Evolutionary conservation across 2,113 vertebrate genomes (phyloP).

Genomic region (Etheostoma cragini): DNA sequence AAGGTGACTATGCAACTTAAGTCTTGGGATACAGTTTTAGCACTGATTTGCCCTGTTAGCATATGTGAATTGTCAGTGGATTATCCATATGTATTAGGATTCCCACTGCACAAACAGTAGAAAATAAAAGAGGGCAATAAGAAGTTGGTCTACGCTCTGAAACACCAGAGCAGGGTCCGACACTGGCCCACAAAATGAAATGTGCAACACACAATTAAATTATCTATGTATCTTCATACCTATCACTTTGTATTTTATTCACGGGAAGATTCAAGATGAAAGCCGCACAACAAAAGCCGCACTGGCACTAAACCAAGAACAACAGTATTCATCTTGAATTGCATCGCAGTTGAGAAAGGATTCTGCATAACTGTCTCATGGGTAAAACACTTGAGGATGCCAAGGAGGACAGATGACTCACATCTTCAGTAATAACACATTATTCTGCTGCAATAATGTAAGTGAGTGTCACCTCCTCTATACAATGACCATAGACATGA

Average conservation of each 20-base stretch:
- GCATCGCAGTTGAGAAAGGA: not conserved
- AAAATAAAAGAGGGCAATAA: not conserved
- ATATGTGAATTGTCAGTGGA: not conserved
- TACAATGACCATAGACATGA: not conserved
- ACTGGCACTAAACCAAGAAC: too few relatives aligned
- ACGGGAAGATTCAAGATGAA: too few relatives aligned
- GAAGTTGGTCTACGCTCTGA: not conserved
- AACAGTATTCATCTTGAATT: too few relatives aligned
- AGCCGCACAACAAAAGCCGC: too few relatives aligned
- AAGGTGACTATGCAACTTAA: not conserved
- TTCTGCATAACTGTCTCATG: conserved; percentile 1
- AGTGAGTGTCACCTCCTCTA: not conserved
- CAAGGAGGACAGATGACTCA: conserved; percentile 22
- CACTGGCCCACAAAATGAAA: not conserved
- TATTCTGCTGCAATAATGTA: not conserved
- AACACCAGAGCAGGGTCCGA: not conserved
- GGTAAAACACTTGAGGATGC: not conserved
- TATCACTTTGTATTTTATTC: too few relatives aligned
- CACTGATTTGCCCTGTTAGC: not conserved
- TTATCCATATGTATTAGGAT: not conserved
- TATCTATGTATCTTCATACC: too few relatives aligned
- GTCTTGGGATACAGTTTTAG: not conserved
- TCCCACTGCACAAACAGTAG: too few relatives aligned
- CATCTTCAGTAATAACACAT: conserved; percentile 17
- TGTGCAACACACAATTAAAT: not conserved